Percentiles rank a stretch among this genome's conserved stretches.
These are phyloP conservation scores for Graptemys geographica DNA, from an alignment of 2,797 vertebrate species.

Conservation along the genomic window DNA sequence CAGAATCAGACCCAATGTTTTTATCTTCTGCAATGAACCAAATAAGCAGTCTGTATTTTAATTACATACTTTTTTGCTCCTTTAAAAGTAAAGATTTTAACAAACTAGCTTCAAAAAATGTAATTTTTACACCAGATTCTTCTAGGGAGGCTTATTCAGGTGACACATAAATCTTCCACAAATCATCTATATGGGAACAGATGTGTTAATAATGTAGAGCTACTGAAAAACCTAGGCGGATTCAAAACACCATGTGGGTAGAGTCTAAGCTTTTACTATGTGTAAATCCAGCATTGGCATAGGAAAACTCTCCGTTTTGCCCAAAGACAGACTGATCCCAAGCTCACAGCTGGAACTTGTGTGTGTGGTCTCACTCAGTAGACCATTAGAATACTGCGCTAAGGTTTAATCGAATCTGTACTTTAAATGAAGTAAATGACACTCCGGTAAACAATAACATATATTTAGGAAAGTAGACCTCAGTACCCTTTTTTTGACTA, in stretches of 20 bases:
- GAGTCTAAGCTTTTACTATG: neutral
- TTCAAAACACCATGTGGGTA: neutral
- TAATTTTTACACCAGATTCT: neutral
- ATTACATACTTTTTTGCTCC: neutral
- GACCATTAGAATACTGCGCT: neutral
- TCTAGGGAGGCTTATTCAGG: neutral
- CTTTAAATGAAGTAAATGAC: slow-evolving; percentile 23
- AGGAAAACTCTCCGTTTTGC: slow-evolving; percentile 23
- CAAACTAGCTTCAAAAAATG: neutral
- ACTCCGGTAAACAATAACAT: slow-evolving; percentile 16
- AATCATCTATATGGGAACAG: neutral
- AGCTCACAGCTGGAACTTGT: slow-evolving; percentile 42
- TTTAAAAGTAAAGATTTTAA: neutral
- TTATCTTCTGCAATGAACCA: neutral
- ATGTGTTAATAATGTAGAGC: neutral
- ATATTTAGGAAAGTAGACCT: slow-evolving; percentile 11
- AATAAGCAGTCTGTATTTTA: slow-evolving; percentile 11
- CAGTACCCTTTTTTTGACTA: neutral
- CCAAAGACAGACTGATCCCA: slow-evolving; percentile 18
- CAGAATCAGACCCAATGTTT: neutral
- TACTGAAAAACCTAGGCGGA: neutral
- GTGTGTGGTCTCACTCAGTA: neutral
- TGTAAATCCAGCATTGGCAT: slow-evolving; percentile 21
- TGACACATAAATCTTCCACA: neutral
- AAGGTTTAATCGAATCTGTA: slow-evolving; percentile 33